These are phyloP conservation scores for Xenentodon cancila DNA, from an alignment of 2,797 vertebrate species.

Conservation along the genomic window DNA sequence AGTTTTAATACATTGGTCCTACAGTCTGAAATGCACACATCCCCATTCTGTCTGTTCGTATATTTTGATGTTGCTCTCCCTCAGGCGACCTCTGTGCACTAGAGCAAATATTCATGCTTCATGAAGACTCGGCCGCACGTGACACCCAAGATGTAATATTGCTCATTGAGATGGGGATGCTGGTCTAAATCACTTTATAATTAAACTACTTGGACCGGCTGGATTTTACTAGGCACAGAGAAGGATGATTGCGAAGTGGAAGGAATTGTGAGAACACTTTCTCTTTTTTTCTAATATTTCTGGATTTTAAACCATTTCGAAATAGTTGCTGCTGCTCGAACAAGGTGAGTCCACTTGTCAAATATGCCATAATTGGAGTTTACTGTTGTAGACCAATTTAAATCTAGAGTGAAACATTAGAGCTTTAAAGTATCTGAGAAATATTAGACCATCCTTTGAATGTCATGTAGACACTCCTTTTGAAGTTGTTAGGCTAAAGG, in stretches of 20 bases:
- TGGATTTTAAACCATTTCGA: no score
- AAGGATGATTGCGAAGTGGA: no score
- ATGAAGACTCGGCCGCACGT: slow-evolving; percentile 52
- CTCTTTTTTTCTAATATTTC: no score
- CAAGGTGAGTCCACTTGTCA: not conserved
- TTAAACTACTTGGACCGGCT: not conserved
- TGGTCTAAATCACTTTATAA: not conserved
- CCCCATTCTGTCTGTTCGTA: slow-evolving; percentile 67
- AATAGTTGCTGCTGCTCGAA: not conserved
- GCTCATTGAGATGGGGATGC: slow-evolving; percentile 1
- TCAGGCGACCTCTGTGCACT: slow-evolving; percentile 34
- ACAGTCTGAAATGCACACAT: slow-evolving; percentile 2
- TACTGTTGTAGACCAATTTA: not conserved
- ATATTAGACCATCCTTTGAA: no score
- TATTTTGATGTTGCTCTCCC: slow-evolving; percentile 60
- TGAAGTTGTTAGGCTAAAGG: not conserved
- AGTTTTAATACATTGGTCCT: no score
- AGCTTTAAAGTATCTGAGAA: no score
- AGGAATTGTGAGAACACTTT: no score
- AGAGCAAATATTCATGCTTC: slow-evolving; percentile 41
- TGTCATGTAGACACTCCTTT: no score
- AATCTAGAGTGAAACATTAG: no score
- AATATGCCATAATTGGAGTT: not conserved
- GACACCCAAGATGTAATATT: slow-evolving; percentile 24
- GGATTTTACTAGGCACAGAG: no score